Base-by-base conservation (phyloP, 2,113 vertebrate species). In the Orthonyx spaldingii region DNA sequence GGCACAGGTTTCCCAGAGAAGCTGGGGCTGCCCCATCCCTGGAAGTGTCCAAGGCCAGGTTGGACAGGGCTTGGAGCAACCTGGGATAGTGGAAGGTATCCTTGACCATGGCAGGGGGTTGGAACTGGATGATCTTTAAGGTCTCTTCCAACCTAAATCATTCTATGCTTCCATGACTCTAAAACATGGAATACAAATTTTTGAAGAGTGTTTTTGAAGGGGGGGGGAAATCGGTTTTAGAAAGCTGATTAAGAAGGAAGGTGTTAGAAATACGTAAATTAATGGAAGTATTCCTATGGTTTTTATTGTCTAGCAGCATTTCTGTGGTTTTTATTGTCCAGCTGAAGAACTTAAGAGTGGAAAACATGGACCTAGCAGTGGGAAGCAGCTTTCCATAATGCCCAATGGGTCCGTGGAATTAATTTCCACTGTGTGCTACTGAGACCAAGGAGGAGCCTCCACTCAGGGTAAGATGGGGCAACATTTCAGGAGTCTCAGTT, bases 1-100 rank as follows among this genome's bases (percentile, higher is more conserved):
- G 33, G 28, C 19, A 68, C 5, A n/a, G n/a, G 17, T 0, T 56
- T 11, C 14, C 8, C 32, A 44, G 46, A 46, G n/a, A 1, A 46
- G 9, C 33, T 82, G 27, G 33, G 52, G 10, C 4, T 72, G 68
- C 27, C 16, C 10, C 44, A 52, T 65, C 44, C 33, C 52, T 81
- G 68, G 13, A 17, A 59, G 11, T 22, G 33, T 53, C 5, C 60
- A 30, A n/a, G 46, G 24, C 11, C 39, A 26, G 33, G 13, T 1
- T 52, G 78, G 61, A 41, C 11, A 4, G 13, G 23, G 20, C 53
- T 75, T 13, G 14, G 39, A 46, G 11, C 28, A 82, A 2, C 46
- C 33, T 60, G 69, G 23, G 7, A 2, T 4, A 10, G 16, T 60
- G 46, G 28, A 41, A 75, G 6, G 39, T 68, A 16, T 23, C 52